These are phyloP conservation scores for Agrochola circellaris DNA, from an alignment of 2,888 invertebrate genomes.

Conservation along the genomic window DNA sequence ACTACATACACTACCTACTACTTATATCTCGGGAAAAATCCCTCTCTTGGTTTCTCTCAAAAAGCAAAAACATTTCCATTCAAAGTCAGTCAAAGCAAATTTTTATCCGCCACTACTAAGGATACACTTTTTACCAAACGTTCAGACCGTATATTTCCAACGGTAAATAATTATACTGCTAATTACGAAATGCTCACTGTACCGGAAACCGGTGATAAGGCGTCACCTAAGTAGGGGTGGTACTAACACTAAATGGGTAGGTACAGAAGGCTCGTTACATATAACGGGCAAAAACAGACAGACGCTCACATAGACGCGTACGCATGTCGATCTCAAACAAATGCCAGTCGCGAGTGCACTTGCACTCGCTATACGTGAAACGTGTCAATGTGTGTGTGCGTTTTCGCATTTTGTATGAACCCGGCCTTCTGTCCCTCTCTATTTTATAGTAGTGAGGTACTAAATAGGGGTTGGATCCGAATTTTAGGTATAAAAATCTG, in stretches of 20 bases:
- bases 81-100: slow-evolving; percentile 14
- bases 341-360: no score
- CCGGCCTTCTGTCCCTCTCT: neutral
- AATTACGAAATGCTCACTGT: slow-evolving; percentile 71
- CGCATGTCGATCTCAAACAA: no score
- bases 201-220: slow-evolving; percentile 74
- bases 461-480: slow-evolving; percentile 50
- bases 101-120: slow-evolving; percentile 32
- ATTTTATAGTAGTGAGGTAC: slow-evolving; percentile 5
- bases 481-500: slow-evolving; percentile 47
- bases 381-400: fast-evolving
- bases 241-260: neutral
- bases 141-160: slow-evolving; percentile 62
- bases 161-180: slow-evolving; percentile 72
- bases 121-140: slow-evolving; percentile 53
- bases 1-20: neutral
- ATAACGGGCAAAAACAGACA: fast-evolving
- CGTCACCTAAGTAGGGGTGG: slow-evolving; percentile 50
- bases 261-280: slow-evolving; percentile 14
- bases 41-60: slow-evolving; percentile 3
- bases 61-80: slow-evolving; percentile 28
- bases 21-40: neutral
- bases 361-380: neutral
- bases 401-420: fast-evolving
- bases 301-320: no score